Evolutionary conservation across 2,113 vertebrate genomes (phyloP).

Genomic region (Physeter macrocephalus): DNA sequence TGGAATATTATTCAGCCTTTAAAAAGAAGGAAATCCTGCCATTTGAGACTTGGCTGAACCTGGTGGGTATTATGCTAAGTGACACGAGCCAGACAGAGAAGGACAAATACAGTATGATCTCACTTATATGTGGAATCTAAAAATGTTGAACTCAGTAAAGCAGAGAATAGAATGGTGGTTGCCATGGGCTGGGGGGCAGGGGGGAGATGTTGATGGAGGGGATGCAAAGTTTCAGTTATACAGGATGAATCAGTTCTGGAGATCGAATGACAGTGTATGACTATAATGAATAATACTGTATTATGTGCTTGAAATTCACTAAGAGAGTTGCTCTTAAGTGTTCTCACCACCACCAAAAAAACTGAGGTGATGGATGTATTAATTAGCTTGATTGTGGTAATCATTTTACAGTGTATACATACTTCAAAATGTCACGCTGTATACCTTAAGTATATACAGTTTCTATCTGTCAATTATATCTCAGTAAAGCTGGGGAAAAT

Average conservation of each 20-base stretch:
- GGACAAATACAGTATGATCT: background rate
- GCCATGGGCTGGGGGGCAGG: background rate
- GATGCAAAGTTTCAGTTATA: fast-evolving
- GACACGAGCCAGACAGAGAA: background rate
- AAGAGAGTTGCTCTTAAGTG: background rate
- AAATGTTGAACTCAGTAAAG: background rate
- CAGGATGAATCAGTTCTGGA: background rate
- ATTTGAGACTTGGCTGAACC: background rate
- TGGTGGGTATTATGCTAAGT: background rate
- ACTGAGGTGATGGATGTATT: background rate
- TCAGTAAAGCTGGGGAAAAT: background rate
- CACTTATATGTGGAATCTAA: background rate
- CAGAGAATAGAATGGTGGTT: background rate
- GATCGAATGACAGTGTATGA: background rate
- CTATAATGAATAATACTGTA: background rate
- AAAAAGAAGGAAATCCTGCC: background rate
- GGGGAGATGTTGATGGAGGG: too few species aligned
- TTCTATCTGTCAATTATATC: background rate
- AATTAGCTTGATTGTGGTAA: background rate
- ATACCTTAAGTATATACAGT: background rate
- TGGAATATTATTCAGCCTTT: background rate
- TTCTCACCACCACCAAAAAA: background rate
- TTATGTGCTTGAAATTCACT: background rate
- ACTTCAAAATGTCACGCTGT: too few species aligned
- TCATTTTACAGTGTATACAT: background rate